Percentiles rank a stretch among this genome's conserved stretches.
phyloP scores from a whole-genome alignment of 2,888 invertebrate genomes.

The Hirtodrosophila histrioides region DNA sequence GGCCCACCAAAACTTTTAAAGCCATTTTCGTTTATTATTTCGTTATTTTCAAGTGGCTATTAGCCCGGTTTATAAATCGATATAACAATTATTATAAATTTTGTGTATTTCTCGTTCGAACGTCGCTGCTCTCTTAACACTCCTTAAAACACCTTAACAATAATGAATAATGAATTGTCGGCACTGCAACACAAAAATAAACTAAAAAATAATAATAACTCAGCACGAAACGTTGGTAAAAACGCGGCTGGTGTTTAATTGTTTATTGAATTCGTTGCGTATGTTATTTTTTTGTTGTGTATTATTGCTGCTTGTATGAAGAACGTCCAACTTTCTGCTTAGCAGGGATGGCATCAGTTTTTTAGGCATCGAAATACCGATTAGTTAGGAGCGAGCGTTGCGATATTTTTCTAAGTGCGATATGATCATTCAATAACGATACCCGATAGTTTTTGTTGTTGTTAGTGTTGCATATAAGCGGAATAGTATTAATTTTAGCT shows the following conservation, averaged over 20 bases:
- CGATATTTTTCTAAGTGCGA: not conserved
- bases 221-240: slow-evolving; percentile 38
- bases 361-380: slow-evolving; percentile 19
- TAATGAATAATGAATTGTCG: slow-evolving; percentile 22
- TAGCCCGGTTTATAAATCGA: slow-evolving; percentile 25
- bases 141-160: slow-evolving; percentile 22
- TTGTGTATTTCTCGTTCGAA: slow-evolving; percentile 10
- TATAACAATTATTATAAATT: slow-evolving; percentile 2
- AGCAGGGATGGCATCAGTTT: slow-evolving; percentile 1
- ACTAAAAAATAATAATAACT: slow-evolving; percentile 45
- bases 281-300: slow-evolving; percentile 27
- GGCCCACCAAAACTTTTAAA: slow-evolving; percentile 93
- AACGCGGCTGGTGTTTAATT: slow-evolving; percentile 42
- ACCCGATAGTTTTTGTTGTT: not conserved
- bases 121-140: slow-evolving; percentile 35
- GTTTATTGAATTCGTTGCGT: slow-evolving; percentile 37
- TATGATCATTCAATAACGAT: slow-evolving; percentile 7
- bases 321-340: slow-evolving; percentile 12
- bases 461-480: no score
- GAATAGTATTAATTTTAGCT: no score
- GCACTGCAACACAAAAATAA: slow-evolving; percentile 37
- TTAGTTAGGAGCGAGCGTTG: no score
- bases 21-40: slow-evolving; percentile 87
- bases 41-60: slow-evolving; percentile 21
- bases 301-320: slow-evolving; percentile 28